Evolutionary conservation across 2,888 invertebrate genomes (phyloP), one percentile per base, ranked within the genome.

Genomic region (Eupithecia subfuscata): DNA sequence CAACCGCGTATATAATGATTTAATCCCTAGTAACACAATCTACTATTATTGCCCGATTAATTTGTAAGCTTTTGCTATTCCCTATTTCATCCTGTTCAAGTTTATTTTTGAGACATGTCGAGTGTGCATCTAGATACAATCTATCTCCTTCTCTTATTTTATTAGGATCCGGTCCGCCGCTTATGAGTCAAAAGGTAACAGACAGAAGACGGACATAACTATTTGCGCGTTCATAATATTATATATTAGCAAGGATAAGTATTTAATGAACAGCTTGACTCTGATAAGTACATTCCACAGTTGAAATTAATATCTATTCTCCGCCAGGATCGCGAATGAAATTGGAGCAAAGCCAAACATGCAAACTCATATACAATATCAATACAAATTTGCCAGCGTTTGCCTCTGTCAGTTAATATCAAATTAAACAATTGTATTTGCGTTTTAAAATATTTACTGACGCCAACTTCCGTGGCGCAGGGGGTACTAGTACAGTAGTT

Each of bases 311-410:
- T 40, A 67, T 43, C 9, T 14, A 67, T 60, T 37, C 45, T 48
- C 64, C 65, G 25, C n/a, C 18, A 56, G 52, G 73, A 70, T 70
- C 60, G 43, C 67, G 37, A 69, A 69, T 74, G 64, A 74, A 65
- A 74, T 74, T 71, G 74, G 74, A 68, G 40, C 43, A 14, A 30
- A 56, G 69, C 76, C 71, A 65, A 68, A 69, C 37, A 65, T 69
- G 74, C 65, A n/a, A 63, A 52, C 37, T 18, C 56, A 71, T 40
- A 68, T 63, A 40, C 69, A 56, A 65, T 69, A 74, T 65, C 71
- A 73, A 76, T 74, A 69, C 71, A 43, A 34, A 65, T 69, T 74
- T 60, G 48, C 56, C 30, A 45, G 67, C 43, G 37, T 25, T 67
- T 43, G 67, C 14, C 67, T 43, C 40, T 67, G 22, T 67, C 22